Percentiles rank a stretch among this genome's conserved stretches.
Conservation (phyloP, 2,797 vertebrate genomes). For the Macroramphosus scolopax region DNA sequence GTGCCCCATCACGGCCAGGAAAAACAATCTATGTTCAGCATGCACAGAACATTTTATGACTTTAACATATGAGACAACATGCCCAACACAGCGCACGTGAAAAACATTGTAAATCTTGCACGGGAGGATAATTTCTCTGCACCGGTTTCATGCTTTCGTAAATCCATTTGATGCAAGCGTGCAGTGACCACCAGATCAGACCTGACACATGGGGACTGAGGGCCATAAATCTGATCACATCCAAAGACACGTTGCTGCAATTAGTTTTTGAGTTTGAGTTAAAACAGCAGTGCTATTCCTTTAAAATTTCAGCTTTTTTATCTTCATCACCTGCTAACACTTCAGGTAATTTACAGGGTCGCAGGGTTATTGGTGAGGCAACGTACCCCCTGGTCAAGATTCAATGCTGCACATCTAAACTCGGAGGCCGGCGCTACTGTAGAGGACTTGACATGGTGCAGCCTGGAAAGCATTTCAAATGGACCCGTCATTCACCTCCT, state of each 20-base stretch:
- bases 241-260: not conserved
- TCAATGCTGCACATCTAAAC: not conserved
- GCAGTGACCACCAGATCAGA: conserved; percentile 20
- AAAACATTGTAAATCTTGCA: conserved; percentile 9
- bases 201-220: not conserved
- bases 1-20: conserved; percentile 28
- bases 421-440: not conserved
- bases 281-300: conserved; percentile 1
- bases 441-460: not conserved
- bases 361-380: conserved; percentile 1
- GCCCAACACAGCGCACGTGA: conserved; percentile 14
- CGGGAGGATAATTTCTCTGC: not conserved
- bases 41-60: conserved; percentile 32
- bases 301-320: conserved; percentile 14
- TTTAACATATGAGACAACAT: conserved; percentile 34
- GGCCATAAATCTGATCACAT: conserved; percentile 6
- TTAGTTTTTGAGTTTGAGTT: conserved; percentile 2
- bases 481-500: conserved; percentile 3
- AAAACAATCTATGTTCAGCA: conserved; percentile 29
- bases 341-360: conserved; percentile 13
- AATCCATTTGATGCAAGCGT: not conserved
- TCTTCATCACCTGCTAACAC: conserved; percentile 10
- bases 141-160: conserved; percentile 4
- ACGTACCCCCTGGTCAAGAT: too few species aligned
- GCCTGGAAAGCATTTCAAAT: conserved; percentile 1